Evolutionary conservation across 2,888 invertebrate species (phyloP).

Genomic region (Clistopyga incitator): DNA sequence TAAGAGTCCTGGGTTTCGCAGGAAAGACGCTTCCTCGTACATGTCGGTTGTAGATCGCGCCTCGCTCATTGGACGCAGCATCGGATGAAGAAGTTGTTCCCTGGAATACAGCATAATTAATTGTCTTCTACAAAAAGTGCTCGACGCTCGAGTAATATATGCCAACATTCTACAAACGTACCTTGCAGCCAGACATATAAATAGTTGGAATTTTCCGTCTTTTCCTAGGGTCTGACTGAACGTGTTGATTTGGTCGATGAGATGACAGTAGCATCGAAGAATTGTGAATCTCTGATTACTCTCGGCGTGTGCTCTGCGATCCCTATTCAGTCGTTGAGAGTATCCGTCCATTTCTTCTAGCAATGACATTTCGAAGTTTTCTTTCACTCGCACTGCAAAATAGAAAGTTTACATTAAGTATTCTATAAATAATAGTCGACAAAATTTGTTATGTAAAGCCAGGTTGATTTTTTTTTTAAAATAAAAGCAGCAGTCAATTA

Average conservation of each 20-base stretch:
- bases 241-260: conserved; percentile 94
- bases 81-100: conserved; percentile 95
- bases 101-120: conserved; percentile 83
- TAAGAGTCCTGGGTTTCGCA: conserved; percentile 93
- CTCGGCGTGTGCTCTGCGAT: conserved; percentile 76
- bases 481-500: too few species aligned
- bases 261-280: conserved; percentile 94
- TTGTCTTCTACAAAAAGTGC: neutral
- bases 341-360: conserved; percentile 87
- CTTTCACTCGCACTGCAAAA: conserved; percentile 90
- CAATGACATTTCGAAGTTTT: conserved; percentile 91
- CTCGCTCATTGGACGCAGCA: conserved; percentile 95
- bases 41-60: conserved; percentile 95
- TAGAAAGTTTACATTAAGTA: neutral
- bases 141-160: neutral
- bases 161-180: conserved; percentile 80
- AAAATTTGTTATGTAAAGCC: neutral
- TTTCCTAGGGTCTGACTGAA: conserved; percentile 96
- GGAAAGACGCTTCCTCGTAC: conserved; percentile 98
- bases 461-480: neutral
- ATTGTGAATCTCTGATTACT: conserved; percentile 86
- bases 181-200: conserved; percentile 97
- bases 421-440: neutral
- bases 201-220: conserved; percentile 98
- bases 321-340: conserved; percentile 80